phyloP scores from a whole-genome alignment of 2,797 vertebrate species.

The Leucoraja ocellata region DNA sequence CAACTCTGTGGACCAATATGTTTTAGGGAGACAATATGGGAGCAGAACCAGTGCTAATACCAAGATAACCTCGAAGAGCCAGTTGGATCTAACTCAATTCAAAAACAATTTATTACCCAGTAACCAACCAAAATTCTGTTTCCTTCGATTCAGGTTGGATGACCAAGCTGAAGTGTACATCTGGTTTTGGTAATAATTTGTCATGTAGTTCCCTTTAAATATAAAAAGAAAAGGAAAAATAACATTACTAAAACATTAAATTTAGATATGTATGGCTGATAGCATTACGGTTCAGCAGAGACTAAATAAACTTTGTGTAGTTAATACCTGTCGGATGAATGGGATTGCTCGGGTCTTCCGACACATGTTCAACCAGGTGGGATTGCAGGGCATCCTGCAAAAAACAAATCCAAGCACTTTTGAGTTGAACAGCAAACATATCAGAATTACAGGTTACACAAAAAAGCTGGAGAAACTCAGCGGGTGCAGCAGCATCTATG shows the following conservation, averaged over 20 bases:
- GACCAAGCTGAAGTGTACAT: too few relatives aligned
- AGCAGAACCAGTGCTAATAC: too few relatives aligned
- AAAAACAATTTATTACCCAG: too few relatives aligned
- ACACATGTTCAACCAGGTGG: constrained; percentile 21
- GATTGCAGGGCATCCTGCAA: constrained; percentile 23
- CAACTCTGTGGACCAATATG: too few relatives aligned
- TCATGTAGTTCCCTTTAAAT: not conserved
- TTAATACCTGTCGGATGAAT: constrained; percentile 9
- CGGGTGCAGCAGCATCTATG: too few relatives aligned
- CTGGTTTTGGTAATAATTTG: not conserved
- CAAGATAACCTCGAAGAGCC: too few relatives aligned
- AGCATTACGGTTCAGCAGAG: not conserved
- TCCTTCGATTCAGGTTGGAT: too few relatives aligned
- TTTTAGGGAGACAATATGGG: too few relatives aligned
- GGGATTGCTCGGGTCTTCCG: not conserved
- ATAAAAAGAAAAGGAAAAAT: not conserved
- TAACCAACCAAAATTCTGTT: too few relatives aligned
- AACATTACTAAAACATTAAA: not conserved
- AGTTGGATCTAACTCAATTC: too few relatives aligned
- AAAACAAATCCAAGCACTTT: not conserved
- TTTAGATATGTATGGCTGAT: not conserved
- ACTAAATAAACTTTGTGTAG: not conserved
- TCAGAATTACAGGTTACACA: too few relatives aligned
- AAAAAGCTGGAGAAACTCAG: too few relatives aligned
- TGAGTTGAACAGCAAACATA: not conserved